These are phyloP conservation scores for Unio pictorum DNA, from an alignment of 2,888 invertebrate species.

Conservation along the genomic window DNA sequence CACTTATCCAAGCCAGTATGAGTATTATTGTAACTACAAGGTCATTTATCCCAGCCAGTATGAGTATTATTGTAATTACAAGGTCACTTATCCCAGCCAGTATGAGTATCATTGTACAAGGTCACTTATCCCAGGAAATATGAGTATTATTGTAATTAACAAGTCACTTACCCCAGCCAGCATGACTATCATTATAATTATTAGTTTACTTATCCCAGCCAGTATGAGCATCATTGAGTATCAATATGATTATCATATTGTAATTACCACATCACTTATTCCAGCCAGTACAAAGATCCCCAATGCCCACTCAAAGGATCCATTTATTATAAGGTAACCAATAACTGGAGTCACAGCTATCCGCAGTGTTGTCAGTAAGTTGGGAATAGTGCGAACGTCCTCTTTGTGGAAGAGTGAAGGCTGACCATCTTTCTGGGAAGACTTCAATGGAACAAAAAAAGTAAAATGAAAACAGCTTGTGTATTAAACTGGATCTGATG, in stretches of 20 bases:
- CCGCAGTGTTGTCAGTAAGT: conserved; percentile 88
- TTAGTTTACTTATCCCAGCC: conserved; percentile 32
- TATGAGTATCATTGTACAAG: conserved; percentile 12
- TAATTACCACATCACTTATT: conserved; percentile 88
- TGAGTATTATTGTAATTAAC: conserved; percentile 17
- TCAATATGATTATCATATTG: conserved; percentile 2
- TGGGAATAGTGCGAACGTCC: conserved; percentile 94
- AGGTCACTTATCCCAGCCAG: conserved; percentile 18
- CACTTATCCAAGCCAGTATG: conserved; percentile 88
- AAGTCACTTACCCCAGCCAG: conserved; percentile 18
- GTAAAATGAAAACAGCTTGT: too few species aligned
- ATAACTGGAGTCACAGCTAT: conserved; percentile 90
- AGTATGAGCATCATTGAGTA: neutral
- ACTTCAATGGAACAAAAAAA: too few species aligned
- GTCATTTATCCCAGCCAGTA: conserved; percentile 12
- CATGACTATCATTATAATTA: conserved; percentile 8
- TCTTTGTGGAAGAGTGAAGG: conserved; percentile 76
- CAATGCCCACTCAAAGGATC: conserved; percentile 84
- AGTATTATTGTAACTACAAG: conserved; percentile 22
- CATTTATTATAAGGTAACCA: conserved; percentile 88
- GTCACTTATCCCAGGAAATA: conserved; percentile 12
- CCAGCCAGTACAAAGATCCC: conserved; percentile 89
- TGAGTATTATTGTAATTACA: conserved; percentile 16
- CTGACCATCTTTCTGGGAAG: too few species aligned
- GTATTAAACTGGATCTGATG: too few species aligned